These are phyloP conservation scores for Caenorhabditis latens DNA, from an alignment of 1,140 invertebrate species.

Conservation along the genomic window DNA sequence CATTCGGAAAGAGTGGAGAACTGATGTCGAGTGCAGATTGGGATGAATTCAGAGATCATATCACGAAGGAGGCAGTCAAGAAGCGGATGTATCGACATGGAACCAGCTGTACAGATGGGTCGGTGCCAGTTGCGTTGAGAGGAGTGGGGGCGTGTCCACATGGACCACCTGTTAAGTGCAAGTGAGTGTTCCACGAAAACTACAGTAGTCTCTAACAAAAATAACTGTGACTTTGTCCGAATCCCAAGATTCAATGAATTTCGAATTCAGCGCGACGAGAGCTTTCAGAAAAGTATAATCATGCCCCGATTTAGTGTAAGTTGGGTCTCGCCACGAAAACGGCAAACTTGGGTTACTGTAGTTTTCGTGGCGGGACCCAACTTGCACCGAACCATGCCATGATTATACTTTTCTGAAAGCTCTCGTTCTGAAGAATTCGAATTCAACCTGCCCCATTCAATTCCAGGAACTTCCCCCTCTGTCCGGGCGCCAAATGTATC, in stretches of 20 bases:
- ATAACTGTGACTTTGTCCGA: too few relatives aligned
- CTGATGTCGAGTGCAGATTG: conserved; percentile 1
- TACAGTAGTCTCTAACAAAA: too few relatives aligned
- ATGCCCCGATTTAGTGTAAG: too few relatives aligned
- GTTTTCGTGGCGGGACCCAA: too few relatives aligned
- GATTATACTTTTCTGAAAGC: background rate
- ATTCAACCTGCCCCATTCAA: too few relatives aligned
- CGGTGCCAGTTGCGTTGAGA: conserved; percentile 12
- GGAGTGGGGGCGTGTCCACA: conserved; percentile 41
- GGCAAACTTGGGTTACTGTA: background rate
- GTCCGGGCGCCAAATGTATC: conserved; percentile 34
- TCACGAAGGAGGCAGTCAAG: background rate
- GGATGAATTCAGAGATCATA: conserved; percentile 34
- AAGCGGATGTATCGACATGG: conserved; percentile 36
- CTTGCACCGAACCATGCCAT: too few relatives aligned
- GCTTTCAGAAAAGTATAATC: background rate
- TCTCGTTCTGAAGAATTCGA: background rate
- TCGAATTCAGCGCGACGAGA: background rate
- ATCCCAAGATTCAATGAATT: background rate
- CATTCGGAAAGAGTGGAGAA: conserved; percentile 44
- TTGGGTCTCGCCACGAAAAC: background rate
- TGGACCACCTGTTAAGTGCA: conserved; percentile 51
- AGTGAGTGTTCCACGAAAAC: too few relatives aligned
- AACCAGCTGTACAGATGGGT: background rate
- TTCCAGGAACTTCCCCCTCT: conserved; percentile 47